Base-by-base conservation (phyloP, 2,888 invertebrate genomes). In the Orgyia antiqua region DNA sequence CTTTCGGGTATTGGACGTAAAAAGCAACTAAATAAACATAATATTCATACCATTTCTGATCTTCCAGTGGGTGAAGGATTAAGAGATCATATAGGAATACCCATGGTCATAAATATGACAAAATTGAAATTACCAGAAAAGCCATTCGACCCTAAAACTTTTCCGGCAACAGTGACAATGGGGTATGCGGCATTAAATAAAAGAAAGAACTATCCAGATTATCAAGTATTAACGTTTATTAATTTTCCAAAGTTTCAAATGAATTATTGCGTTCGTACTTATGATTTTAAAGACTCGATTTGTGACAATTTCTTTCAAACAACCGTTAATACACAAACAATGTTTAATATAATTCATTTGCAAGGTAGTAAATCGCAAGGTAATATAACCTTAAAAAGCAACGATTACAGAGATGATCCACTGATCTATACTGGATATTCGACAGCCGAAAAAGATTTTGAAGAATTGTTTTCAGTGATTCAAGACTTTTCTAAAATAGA, bases 1-100 rank as follows among this genome's bases (percentile, higher is more conserved):
- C 24, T 66, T 3, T 73, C 71, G 1, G 71, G 73, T 2, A 49
- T 75, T 6, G 73, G 73, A 2, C 71, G 65, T 4, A 52, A 39
- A 9, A 28, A 55, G 1, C 56, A 71, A 45, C 46, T 73, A 4
- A 13, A 39, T 2, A 45, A 57, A 17, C 39, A 54, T n/a, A 43
- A 49, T 6, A 68, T 72, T 6, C 17, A 48, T 8, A 48, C 58
- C 0, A 15, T 63, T 2, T 25, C 57, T 3, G 43, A 71, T 37
- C 47, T 56, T 0, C 61, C 64, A n/a, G 74, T 74, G 2, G 74
- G 74, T 1, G 29, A 46, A 10, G 65, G 67, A 27, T 13, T 74
- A 10, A 71, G 72, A 50, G 67, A 76, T 32, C 75, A 75, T 33
- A 27, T 63, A 4, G 10, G 57, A n/a, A 58, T 66, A 2, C 48